These are phyloP conservation scores for Marisa cornuarietis DNA, from an alignment of 1,140 invertebrate genomes.

Conservation along the genomic window DNA sequence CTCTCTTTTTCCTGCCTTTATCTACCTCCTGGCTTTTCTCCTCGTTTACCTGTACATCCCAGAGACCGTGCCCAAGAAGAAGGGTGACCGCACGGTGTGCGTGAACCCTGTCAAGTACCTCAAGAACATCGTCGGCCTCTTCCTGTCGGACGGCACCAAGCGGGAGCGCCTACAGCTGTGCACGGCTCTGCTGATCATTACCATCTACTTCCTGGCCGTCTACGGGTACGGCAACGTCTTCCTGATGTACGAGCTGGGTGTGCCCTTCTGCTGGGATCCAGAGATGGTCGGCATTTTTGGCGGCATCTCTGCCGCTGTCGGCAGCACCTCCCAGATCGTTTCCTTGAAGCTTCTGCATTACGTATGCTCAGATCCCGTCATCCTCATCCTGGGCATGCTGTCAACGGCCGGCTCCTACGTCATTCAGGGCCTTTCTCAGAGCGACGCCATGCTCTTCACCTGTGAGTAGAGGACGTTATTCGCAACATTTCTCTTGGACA, in stretches of 20 bases:
- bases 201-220: neutral
- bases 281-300: neutral
- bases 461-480: too few species aligned
- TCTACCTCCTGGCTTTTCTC: neutral
- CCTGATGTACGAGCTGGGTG: neutral
- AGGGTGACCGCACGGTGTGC: neutral
- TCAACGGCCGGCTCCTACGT: neutral
- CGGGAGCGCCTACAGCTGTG: neutral
- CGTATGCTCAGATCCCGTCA: neutral
- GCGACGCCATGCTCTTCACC: too few species aligned
- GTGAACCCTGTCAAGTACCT: neutral
- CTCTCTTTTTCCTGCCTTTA: neutral
- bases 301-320: neutral
- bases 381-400: conserved; percentile 3
- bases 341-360: neutral
- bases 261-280: conserved; percentile 1
- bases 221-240: neutral
- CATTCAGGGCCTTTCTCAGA: neutral
- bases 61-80: conserved; percentile 9
- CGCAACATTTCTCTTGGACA: too few species aligned
- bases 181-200: neutral
- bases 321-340: neutral
- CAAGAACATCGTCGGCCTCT: neutral
- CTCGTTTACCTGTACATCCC: neutral
- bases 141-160: neutral